Conservation (phyloP, 2,113 vertebrate species). For the Recurvirostra avosetta region DNA sequence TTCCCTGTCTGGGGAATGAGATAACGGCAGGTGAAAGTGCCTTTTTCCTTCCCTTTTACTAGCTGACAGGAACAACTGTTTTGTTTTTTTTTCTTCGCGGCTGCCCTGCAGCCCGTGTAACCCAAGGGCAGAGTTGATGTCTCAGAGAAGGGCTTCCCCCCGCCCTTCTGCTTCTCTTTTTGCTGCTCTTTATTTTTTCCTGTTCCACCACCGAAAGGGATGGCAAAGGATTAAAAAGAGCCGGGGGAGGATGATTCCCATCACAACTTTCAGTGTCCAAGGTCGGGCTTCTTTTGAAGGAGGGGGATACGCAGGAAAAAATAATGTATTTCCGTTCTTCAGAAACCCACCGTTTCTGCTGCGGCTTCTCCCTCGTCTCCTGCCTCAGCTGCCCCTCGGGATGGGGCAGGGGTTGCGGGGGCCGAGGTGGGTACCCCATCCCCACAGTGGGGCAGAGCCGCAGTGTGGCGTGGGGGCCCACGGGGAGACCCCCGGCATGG, state of each 20-base stretch:
- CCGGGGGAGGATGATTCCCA: background rate
- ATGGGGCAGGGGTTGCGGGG: background rate
- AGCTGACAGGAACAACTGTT: background rate
- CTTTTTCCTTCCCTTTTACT: background rate
- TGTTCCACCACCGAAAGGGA: background rate
- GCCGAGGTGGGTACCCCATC: background rate
- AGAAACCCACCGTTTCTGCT: background rate
- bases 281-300: background rate
- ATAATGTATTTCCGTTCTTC: background rate
- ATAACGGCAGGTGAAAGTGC: background rate
- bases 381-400: fast-evolving
- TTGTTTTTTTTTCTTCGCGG: fast-evolving
- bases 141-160: background rate
- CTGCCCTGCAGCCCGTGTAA: fast-evolving
- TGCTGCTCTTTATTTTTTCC: background rate
- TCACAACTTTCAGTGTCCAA: background rate
- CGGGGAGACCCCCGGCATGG: background rate
- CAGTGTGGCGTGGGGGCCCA: background rate
- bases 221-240: background rate
- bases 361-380: background rate
- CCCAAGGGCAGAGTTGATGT: background rate
- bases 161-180: background rate
- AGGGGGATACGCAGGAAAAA: background rate
- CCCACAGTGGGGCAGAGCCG: fast-evolving
- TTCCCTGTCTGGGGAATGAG: background rate